Base-by-base conservation (phyloP, 1,140 invertebrate species). In the Aphidius ervi region DNA sequence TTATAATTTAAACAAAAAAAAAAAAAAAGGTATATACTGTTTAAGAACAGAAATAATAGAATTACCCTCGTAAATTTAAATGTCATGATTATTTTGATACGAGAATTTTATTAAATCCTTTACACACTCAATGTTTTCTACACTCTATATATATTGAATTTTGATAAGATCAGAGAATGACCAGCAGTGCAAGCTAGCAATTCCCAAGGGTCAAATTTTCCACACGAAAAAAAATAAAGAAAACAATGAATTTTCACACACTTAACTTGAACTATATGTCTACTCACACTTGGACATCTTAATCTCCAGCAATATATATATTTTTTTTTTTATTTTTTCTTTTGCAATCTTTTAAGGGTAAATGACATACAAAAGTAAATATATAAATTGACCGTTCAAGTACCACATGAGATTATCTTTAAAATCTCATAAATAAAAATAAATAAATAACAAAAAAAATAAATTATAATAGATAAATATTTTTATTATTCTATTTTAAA, bases 171-270 rank as follows among this genome's bases (percentile, higher is more conserved):
- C 31, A 9, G 6, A 64, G 56, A 73, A 50, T 72, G 69, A 74
- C 71, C 72, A 69, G 69, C 70, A 72, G 63, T 31, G 23, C 23
- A 66, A 63, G 56, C 66, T 74, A 74, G 72, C 68, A 61, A 68
- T 68, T 69, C 70, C 70, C 69, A 40, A 63, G 68, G 64, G 68
- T 54, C 58, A 46, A 41, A n/a, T 42, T 40, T 49, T 39, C 46
- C 54, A 49, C 58, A 58, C 40, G 16, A 8, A 54, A 64, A 64
- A 58, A 31, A 31, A 31, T 31, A 31, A 31, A 31, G 23, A 31
- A 31, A 31, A 31, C 23, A 31, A 31, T 31, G 23, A 31, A 64
- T 69, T 71, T 68, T 69, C 66, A 57, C 53, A 54, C 62, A 46
- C 61, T 69, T 69, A 69, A 70, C 64, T 52, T 52, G 4, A 31